A percentile compares a stretch with the other conserved stretches of the same genome.
phyloP scores from a whole-genome alignment of 1,140 invertebrate genomes.

The Pseudomyrmex pallidus region DNA sequence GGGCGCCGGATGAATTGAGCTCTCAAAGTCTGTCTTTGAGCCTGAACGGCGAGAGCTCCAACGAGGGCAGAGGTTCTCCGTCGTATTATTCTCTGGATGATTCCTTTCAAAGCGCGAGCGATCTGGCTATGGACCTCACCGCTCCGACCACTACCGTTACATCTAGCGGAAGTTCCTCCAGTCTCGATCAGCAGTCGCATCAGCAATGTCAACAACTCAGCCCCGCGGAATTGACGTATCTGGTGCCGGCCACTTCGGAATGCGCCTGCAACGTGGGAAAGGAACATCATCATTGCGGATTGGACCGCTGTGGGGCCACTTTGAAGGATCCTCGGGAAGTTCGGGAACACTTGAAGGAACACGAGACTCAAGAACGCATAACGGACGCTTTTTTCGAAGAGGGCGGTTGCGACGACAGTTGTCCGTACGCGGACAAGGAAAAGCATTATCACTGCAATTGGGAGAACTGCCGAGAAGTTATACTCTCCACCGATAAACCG shows the following conservation, averaged over 20 bases:
- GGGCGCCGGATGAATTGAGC: constrained; percentile 75
- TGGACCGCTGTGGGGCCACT: constrained; percentile 81
- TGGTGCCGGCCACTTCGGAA: constrained; percentile 75
- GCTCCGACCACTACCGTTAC: constrained; percentile 76
- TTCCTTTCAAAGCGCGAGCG: constrained; percentile 83
- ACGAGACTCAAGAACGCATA: constrained; percentile 94
- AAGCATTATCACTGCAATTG: constrained; percentile 95
- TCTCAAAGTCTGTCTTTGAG: constrained; percentile 80
- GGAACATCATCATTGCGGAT: constrained; percentile 82
- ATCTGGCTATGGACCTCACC: constrained; percentile 83
- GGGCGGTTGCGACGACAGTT: constrained; percentile 89
- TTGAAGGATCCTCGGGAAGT: constrained; percentile 87
- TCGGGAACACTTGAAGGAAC: constrained; percentile 93
- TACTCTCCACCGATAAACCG: constrained; percentile 92
- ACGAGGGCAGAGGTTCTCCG: constrained; percentile 84
- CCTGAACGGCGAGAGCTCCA: constrained; percentile 85
- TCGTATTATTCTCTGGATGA: constrained; percentile 83
- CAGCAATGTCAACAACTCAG: constrained; percentile 64
- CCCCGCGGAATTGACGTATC: constrained; percentile 67
- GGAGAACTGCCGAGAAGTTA: constrained; percentile 94
- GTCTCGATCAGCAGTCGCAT: constrained; percentile 65
- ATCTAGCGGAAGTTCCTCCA: constrained; percentile 71
- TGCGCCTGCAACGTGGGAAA: constrained; percentile 79
- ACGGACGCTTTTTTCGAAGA: constrained; percentile 93
- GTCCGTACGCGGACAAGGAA: constrained; percentile 91